Evolutionary conservation across 2,113 vertebrate genomes (phyloP).

Genomic region (Onychorhynchus coronatus): DNA sequence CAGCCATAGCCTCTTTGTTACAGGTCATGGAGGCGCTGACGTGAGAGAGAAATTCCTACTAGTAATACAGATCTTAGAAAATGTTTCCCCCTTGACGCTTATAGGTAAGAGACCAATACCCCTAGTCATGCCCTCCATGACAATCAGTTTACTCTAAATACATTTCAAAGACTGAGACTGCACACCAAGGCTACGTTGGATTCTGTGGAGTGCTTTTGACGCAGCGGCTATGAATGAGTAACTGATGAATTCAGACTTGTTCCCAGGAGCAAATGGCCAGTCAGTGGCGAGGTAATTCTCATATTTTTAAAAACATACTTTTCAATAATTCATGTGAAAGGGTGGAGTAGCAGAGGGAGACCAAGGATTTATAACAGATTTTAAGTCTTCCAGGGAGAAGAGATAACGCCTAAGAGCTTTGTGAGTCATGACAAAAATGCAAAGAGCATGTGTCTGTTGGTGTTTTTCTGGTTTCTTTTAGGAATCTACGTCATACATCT

Average conservation of each 20-base stretch:
- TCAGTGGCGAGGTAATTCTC: neutral
- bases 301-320: neutral
- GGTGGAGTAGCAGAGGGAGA: neutral
- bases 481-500: fast-evolving
- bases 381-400: neutral
- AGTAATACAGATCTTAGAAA: neutral
- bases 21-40: neutral
- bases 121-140: neutral
- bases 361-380: neutral
- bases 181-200: neutral
- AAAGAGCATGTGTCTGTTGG: neutral
- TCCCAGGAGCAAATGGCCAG: neutral
- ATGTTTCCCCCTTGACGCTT: neutral
- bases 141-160: neutral
- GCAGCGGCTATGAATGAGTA: neutral
- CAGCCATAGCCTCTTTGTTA: neutral
- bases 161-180: neutral
- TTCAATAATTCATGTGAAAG: neutral
- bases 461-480: neutral
- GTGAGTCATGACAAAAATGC: neutral
- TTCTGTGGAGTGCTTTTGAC: neutral
- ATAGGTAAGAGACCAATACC: neutral
- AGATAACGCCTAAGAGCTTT: neutral
- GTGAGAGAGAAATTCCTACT: neutral
- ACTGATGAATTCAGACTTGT: neutral